phyloP scores from a whole-genome alignment of 2,888 invertebrate genomes.

The Theretra japonica region DNA sequence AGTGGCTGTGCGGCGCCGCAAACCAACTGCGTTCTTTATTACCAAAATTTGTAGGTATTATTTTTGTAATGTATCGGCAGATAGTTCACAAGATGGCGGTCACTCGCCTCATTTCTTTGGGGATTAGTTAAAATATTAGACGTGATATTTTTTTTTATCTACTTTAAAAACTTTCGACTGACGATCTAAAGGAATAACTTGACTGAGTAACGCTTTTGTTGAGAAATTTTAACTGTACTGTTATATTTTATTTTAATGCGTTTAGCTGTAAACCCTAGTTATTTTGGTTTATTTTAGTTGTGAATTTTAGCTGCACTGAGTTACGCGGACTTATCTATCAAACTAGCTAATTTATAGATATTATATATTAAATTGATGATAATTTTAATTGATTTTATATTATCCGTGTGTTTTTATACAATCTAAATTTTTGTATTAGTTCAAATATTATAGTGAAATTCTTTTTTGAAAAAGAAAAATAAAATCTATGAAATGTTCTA shows the following conservation, averaged over 20 bases:
- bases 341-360: slow-evolving; percentile 66
- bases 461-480: slow-evolving; percentile 47
- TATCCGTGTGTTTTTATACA: slow-evolving; percentile 61
- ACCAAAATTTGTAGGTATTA: slow-evolving; percentile 54
- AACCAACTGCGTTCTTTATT: slow-evolving; percentile 45
- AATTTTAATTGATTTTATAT: slow-evolving; percentile 57
- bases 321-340: slow-evolving; percentile 47
- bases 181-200: slow-evolving; percentile 41
- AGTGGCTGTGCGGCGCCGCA: slow-evolving; percentile 5
- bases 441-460: slow-evolving; percentile 77
- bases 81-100: slow-evolving; percentile 22
- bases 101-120: slow-evolving; percentile 29
- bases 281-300: slow-evolving; percentile 28
- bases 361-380: slow-evolving; percentile 50
- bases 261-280: slow-evolving; percentile 30
- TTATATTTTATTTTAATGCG: slow-evolving; percentile 31
- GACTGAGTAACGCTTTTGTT: slow-evolving; percentile 36
- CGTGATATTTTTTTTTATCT: slow-evolving; percentile 37
- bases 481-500: slow-evolving; percentile 46
- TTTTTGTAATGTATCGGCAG: slow-evolving; percentile 35
- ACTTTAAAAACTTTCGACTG: slow-evolving; percentile 26
- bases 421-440: slow-evolving; percentile 68
- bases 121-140: slow-evolving; percentile 35
- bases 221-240: slow-evolving; percentile 30
- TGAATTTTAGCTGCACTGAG: slow-evolving; percentile 36